Percentiles rank a stretch among this genome's conserved stretches.
phyloP scores from a whole-genome alignment of 2,888 invertebrate genomes.

The Dynastes grantii region DNA sequence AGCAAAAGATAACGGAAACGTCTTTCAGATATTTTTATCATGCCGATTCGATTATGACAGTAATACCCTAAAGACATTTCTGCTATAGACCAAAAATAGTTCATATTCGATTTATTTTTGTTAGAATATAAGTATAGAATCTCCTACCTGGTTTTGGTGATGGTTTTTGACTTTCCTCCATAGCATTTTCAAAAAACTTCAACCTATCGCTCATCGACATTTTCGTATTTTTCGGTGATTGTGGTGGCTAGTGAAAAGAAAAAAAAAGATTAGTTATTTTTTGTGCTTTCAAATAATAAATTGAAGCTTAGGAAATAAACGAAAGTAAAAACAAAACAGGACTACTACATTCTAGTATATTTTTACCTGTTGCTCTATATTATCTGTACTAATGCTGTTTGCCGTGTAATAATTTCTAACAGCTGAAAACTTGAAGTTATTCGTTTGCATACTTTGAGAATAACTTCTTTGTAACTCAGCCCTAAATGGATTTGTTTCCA shows the following conservation, averaged over 20 bases:
- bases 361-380: constrained; percentile 31
- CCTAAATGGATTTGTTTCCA: constrained; percentile 45
- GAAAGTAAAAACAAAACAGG: not conserved
- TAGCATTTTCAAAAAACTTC: constrained; percentile 95
- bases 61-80: too few species aligned
- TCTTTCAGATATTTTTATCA: too few species aligned
- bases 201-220: constrained; percentile 94
- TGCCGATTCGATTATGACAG: too few species aligned
- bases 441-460: constrained; percentile 17
- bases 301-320: not conserved
- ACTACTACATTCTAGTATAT: not conserved
- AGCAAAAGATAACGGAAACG: too few species aligned
- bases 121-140: not conserved
- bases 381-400: constrained; percentile 12
- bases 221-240: constrained; percentile 84
- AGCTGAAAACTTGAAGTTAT: constrained; percentile 10
- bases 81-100: too few species aligned
- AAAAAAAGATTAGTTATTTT: not conserved
- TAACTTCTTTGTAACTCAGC: constrained; percentile 36
- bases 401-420: constrained; percentile 14
- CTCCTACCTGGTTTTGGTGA: constrained; percentile 84
- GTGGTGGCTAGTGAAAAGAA: constrained; percentile 69
- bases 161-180: constrained; percentile 92
- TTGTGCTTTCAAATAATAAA: not conserved
- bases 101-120: too few species aligned